Conservation (phyloP, 2,113 vertebrate genomes). For the Neolamprologus longior region DNA sequence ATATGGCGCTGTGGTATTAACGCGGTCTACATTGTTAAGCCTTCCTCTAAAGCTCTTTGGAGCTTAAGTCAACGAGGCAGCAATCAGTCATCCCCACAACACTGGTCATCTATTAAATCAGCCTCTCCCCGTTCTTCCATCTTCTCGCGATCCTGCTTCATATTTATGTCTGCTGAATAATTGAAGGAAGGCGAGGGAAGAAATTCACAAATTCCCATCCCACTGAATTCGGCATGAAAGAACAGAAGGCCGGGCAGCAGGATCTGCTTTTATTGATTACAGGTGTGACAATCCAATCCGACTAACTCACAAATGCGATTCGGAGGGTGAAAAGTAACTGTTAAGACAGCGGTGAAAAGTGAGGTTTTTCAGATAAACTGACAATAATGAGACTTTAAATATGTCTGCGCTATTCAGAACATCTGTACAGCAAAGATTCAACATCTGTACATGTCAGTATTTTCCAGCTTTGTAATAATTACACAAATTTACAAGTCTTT, state of each 20-base stretch:
- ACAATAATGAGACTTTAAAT: not conserved
- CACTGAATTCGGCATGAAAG: not conserved
- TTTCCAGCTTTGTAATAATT: slow-evolving; percentile 43
- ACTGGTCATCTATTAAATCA: slow-evolving; percentile 7
- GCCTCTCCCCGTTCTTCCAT: not conserved
- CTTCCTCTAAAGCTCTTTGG: slow-evolving; percentile 2
- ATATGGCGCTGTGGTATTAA: slow-evolving; percentile 7
- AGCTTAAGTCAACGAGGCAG: slow-evolving; percentile 29
- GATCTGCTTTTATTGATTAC: slow-evolving; percentile 47
- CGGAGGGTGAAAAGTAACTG: not conserved
- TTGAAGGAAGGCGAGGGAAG: slow-evolving; percentile 33
- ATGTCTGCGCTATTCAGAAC: not conserved
- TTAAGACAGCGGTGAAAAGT: not conserved
- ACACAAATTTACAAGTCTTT: slow-evolving; percentile 50
- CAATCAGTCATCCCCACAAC: slow-evolving; percentile 18
- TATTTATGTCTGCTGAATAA: slow-evolving; percentile 63
- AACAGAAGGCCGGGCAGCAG: not conserved
- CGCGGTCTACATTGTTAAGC: slow-evolving; percentile 15
- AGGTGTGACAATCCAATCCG: not conserved
- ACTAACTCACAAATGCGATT: not conserved
- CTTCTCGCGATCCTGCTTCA: slow-evolving; percentile 21
- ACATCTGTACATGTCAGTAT: slow-evolving; percentile 39
- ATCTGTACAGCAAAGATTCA: slow-evolving; percentile 29
- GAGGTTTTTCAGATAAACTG: not conserved
- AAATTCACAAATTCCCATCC: not conserved